Base-by-base conservation (phyloP, 2,113 vertebrate genomes). In the Xenus cinereus region DNA sequence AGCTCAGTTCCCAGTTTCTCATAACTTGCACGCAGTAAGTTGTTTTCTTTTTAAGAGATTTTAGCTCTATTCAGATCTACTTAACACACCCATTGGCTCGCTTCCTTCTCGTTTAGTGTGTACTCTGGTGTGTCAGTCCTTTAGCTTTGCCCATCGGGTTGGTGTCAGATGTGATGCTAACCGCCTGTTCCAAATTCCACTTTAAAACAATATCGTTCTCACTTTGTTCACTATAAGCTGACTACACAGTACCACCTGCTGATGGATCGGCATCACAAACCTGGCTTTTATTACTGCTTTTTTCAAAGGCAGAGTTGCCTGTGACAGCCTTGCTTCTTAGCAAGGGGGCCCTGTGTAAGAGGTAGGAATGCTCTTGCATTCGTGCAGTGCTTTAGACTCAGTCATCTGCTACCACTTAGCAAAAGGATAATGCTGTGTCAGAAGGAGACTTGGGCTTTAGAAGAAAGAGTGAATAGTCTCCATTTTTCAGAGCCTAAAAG, bases 201-300 rank as follows among this genome's bases (percentile, higher is more conserved):
- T 84, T 89, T 63, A 68, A 84, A 96, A 84, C 89, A 87, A 21
- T 68, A 76, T 79, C 35, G 0, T 84, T 93, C 89, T 89, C 87
- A 37, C 74, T 87, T 93, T 4, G 24, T 86, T 97, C 74, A 1
- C 67, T 78, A 73, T 82, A 96, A 97, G 91, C 93, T 95, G 87
- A 96, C 93, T 94, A 93, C 93, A 96, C 94, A 96, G 94, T 97
- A 97, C 96, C 89, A 97, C 97, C 95, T 98, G 97, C 94, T 96
- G 91, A 92, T 93, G 94, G 96, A 91, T 54, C 83, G 21, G 89
- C 78, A 95, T 93, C 89, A 87, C 93, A 91, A 96, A 96, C 84
- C 89, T 95, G 91, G 92, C 90, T 97, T 96, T 95, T 92, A 86
- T 90, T 89, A 60, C 81, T 46, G n/a, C 9, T 27, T 60, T 74